Conservation (phyloP, 2,113 vertebrate genomes). For the Andinoacara biseriatus region DNA sequence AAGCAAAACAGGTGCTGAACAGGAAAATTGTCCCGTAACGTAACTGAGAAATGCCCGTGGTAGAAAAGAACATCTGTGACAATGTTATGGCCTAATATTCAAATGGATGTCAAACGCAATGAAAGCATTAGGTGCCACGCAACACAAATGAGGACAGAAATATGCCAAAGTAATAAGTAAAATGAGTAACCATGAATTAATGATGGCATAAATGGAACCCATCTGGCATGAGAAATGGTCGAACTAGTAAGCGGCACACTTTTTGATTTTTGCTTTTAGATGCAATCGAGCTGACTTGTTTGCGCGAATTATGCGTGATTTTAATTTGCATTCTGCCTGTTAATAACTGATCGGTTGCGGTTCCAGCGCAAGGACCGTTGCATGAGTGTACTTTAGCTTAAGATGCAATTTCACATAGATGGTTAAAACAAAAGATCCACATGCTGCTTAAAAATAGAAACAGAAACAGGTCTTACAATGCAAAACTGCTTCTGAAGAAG, state of each 20-base stretch:
- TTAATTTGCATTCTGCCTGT: background rate
- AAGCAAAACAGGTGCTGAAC: background rate
- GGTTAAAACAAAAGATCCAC: constrained; percentile 16
- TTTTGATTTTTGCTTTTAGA: background rate
- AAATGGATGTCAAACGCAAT: background rate
- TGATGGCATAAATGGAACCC: constrained; percentile 2
- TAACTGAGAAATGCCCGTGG: background rate
- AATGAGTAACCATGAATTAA: background rate
- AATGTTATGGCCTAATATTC: background rate
- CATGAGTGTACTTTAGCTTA: constrained; percentile 11
- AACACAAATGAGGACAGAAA: background rate
- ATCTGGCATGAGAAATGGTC: background rate
- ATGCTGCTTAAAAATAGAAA: constrained; percentile 56
- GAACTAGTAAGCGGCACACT: background rate
- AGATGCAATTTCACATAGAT: background rate
- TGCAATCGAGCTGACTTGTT: background rate
- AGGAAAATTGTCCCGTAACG: background rate
- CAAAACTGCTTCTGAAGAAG: constrained; percentile 7
- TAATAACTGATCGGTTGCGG: constrained; percentile 9
- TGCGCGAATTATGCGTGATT: background rate
- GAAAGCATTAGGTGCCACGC: background rate
- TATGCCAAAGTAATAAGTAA: background rate
- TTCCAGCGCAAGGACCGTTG: background rate
- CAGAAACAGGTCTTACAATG: constrained; percentile 14
- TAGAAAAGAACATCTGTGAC: background rate